Base-by-base conservation (phyloP, 2,888 invertebrate genomes). In the Blastobasis adustella region DNA sequence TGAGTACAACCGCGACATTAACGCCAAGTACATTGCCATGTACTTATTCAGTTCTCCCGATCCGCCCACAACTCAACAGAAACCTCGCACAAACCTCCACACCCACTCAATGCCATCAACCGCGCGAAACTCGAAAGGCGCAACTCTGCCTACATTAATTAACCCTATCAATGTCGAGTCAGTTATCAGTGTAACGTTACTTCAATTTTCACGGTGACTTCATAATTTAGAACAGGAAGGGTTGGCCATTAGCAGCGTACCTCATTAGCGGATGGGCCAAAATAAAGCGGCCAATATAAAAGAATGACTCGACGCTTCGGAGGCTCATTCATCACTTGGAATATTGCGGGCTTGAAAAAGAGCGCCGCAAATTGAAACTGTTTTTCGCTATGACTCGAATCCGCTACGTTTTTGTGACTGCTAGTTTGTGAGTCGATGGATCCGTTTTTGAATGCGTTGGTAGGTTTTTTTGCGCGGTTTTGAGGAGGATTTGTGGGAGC, bases 211-310 rank as follows among this genome's bases (percentile, higher is more conserved):
- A 65, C 66, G 62, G 64, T 61, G 66, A 69, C 67, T 72, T 67
- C 63, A 71, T 69, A 67, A 68, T 67, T 67, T 67, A 60, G 57
- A 49, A 40, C 37, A 36, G 51, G 46, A 51, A 54, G 56, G 55
- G 53, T 55, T 53, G 49, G 50, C 58, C 54, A 54, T 57, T 55
- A 52, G 52, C 58, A 53, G 57, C 57, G 55, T 61, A 66, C 67
- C 81, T 85, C 86, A 84, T 86, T 85, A 86, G 74, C 69, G 61
- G 23, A 57, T 58, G 70, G 60, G 63, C 71, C 73, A 69, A 80
- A 80, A 82, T 81, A 80, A 78, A 79, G 76, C 73, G 67, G 66
- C 78, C 80, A 84, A 86, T 85, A 82, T 82, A 85, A 83, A 83
- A 79, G 77, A 75, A 71, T 85, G 85, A 86, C 71, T 80, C 63